These are phyloP conservation scores for Tetheella fluctuosa DNA, from an alignment of 2,888 invertebrate genomes.

Conservation along the genomic window DNA sequence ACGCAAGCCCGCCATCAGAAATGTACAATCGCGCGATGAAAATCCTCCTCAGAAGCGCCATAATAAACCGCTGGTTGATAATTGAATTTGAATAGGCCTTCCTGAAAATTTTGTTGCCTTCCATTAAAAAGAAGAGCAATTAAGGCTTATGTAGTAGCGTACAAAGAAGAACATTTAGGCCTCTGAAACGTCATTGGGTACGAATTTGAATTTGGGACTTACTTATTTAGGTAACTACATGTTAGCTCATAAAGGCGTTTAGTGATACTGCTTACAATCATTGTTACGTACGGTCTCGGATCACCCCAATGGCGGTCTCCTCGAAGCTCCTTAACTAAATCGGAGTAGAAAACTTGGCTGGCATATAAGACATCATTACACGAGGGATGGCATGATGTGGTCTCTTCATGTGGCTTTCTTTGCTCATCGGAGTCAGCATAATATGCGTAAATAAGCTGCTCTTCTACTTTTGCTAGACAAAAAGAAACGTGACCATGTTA, in stretches of 20 bases:
- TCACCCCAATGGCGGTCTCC: constrained; percentile 46
- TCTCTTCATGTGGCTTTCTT: constrained; percentile 40
- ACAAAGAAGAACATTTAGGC: too few species aligned
- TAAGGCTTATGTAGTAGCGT: too few species aligned
- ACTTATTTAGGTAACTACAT: not conserved
- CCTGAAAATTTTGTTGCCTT: too few species aligned
- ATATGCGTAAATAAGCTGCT: constrained; percentile 68
- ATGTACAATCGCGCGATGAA: too few species aligned
- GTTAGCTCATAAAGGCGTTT: not conserved
- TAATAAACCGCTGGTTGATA: too few species aligned
- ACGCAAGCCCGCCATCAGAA: too few species aligned
- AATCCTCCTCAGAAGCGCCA: too few species aligned
- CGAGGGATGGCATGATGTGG: constrained; percentile 69
- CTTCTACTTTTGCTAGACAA: constrained; percentile 60
- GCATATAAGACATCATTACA: constrained; percentile 75
- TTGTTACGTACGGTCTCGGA: constrained; percentile 44
- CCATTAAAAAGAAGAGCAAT: too few species aligned
- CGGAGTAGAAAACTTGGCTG: constrained; percentile 77
- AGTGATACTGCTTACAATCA: not conserved
- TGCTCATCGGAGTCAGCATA: constrained; percentile 70
- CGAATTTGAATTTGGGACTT: too few species aligned
- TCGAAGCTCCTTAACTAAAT: constrained; percentile 54
- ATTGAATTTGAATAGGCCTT: too few species aligned
- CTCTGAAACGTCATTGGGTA: too few species aligned
- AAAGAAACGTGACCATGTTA: not conserved